A percentile compares a stretch with the other conserved stretches of the same genome.
phyloP scores from a whole-genome alignment of 1,140 invertebrate species.

The Thereuonema tuberculata region DNA sequence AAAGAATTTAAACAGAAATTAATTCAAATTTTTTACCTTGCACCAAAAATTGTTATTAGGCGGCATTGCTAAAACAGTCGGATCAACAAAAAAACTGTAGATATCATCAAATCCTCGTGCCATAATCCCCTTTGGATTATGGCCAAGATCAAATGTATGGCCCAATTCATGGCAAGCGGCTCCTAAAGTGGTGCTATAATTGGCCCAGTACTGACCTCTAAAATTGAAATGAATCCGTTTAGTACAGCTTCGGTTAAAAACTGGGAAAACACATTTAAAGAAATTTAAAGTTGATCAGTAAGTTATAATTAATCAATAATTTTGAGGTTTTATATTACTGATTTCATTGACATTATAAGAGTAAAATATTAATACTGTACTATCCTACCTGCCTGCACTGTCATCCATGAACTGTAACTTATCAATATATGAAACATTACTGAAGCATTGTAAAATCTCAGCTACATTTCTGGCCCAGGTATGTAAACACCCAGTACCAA shows the following conservation, averaged over 20 bases:
- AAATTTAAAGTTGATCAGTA: no score
- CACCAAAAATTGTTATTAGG: no score
- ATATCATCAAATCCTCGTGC: conserved; percentile 78
- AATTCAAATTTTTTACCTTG: no score
- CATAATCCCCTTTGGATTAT: conserved; percentile 84
- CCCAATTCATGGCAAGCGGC: conserved; percentile 89
- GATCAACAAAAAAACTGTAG: conserved; percentile 52
- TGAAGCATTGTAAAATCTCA: conserved; percentile 47
- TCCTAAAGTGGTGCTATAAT: conserved; percentile 80
- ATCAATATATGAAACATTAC: conserved; percentile 47
- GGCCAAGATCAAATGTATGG: conserved; percentile 86
- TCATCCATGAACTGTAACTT: conserved; percentile 63
- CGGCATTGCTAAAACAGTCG: no score
- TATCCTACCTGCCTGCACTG: conserved; percentile 54
- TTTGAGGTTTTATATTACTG: no score
- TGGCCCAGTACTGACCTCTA: conserved; percentile 66
- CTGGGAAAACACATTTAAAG: no score
- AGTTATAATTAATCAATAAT: no score
- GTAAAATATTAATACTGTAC: conserved; percentile 1
- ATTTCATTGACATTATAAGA: no score
- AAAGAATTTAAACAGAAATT: no score
- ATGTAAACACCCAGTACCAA: conserved; percentile 78
- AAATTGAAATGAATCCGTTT: conserved; percentile 14
- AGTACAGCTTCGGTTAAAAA: not conserved
- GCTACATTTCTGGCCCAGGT: conserved; percentile 66